These are phyloP conservation scores for Drosophila santomea DNA, from an alignment of 1,140 invertebrate genomes.

Conservation along the genomic window DNA sequence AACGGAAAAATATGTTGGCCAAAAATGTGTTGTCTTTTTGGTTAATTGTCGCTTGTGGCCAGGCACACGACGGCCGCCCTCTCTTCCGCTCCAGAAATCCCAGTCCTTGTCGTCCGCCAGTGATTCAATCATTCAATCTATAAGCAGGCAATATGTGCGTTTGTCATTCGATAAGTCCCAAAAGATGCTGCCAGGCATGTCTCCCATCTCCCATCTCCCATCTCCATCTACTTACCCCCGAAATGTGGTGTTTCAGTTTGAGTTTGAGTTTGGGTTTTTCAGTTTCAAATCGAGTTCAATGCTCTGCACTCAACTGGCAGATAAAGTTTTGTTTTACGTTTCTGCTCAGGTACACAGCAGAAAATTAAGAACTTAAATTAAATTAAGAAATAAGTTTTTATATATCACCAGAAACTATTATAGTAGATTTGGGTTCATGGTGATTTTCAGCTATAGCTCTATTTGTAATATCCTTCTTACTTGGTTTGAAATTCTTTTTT, in stretches of 20 bases:
- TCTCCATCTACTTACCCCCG: neutral
- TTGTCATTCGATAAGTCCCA: slow-evolving; percentile 59
- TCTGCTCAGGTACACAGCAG: slow-evolving; percentile 10
- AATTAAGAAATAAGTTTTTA: too few relatives aligned
- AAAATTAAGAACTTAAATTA: neutral
- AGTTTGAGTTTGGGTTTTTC: slow-evolving; percentile 15
- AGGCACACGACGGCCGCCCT: slow-evolving; percentile 38
- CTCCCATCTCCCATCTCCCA: slow-evolving; percentile 2
- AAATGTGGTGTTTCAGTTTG: neutral
- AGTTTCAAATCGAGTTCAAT: slow-evolving; percentile 38
- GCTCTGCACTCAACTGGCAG: slow-evolving; percentile 31
- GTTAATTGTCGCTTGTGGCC: slow-evolving; percentile 67
- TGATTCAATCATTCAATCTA: slow-evolving; percentile 75
- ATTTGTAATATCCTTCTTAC: too few relatives aligned
- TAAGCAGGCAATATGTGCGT: slow-evolving; percentile 47
- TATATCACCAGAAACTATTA: too few relatives aligned
- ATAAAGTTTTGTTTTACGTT: slow-evolving; percentile 42
- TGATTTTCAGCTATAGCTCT: too few relatives aligned
- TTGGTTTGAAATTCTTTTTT: too few relatives aligned
- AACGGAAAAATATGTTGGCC: slow-evolving; percentile 23
- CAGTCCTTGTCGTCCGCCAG: slow-evolving; percentile 11
- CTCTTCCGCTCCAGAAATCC: neutral
- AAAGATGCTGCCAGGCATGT: slow-evolving; percentile 50
- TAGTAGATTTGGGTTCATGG: too few relatives aligned
- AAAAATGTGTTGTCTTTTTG: slow-evolving; percentile 37